phyloP scores from a whole-genome alignment of 2,888 invertebrate species.

The Lycaena phlaeas region DNA sequence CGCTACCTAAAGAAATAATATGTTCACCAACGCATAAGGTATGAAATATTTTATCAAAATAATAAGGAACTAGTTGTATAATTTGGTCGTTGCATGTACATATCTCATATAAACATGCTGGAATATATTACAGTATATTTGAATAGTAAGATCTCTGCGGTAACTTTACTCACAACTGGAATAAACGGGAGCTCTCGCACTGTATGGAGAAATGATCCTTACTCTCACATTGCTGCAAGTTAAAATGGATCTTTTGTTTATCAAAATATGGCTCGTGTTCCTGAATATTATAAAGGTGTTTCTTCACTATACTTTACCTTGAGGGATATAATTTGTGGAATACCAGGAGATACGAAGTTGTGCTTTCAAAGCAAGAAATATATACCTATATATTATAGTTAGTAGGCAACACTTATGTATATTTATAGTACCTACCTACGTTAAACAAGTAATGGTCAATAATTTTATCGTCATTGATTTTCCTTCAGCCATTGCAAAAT shows the following conservation, averaged over 20 bases:
- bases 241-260: not conserved
- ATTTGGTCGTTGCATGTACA: not conserved
- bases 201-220: not conserved
- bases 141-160: conserved; percentile 5
- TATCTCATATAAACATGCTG: conserved; percentile 2
- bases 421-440: no score
- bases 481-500: no score
- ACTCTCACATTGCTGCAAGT: not conserved
- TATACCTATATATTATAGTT: not conserved
- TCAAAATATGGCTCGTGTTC: not conserved
- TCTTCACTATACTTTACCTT: not conserved
- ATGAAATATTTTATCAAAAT: not conserved
- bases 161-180: conserved; percentile 1
- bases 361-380: conserved; percentile 4
- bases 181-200: not conserved
- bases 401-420: not conserved
- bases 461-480: no score
- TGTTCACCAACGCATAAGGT: no score
- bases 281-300: not conserved
- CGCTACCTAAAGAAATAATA: no score
- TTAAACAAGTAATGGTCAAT: no score
- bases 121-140: conserved; percentile 4
- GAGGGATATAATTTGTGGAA: conserved; percentile 5
- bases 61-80: conserved; percentile 2
- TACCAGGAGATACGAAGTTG: conserved; percentile 6